These are phyloP conservation scores for Pedicia rivosa DNA, from an alignment of 2,888 invertebrate species.

Conservation along the genomic window DNA sequence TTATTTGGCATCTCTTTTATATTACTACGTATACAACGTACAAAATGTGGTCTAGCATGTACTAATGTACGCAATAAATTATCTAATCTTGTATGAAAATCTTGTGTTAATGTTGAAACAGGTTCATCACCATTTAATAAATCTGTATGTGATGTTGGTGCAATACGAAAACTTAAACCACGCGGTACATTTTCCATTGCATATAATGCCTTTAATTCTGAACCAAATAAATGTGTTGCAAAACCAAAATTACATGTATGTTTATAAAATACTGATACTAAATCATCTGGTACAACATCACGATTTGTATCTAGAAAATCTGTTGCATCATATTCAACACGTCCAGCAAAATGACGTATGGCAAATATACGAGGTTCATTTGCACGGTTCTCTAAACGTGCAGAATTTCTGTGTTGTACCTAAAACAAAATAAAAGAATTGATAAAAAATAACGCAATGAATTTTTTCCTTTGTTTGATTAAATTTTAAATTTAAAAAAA, in stretches of 20 bases:
- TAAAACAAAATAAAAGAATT: too few species aligned
- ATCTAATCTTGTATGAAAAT: conserved; percentile 87
- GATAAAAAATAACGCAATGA: too few species aligned
- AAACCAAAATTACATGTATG: conserved; percentile 93
- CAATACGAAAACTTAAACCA: conserved; percentile 73
- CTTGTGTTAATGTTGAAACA: conserved; percentile 80
- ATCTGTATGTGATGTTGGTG: conserved; percentile 75
- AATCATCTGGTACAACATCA: conserved; percentile 81
- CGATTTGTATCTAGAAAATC: conserved; percentile 85
- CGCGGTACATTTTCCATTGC: conserved; percentile 56
- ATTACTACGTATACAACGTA: conserved; percentile 83
- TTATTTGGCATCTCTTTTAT: conserved; percentile 61
- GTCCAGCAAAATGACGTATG: conserved; percentile 79
- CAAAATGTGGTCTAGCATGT: conserved; percentile 88
- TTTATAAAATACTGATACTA: conserved; percentile 84
- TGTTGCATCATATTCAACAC: conserved; percentile 75
- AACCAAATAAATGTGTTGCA: conserved; percentile 87
- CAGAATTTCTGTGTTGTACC: conserved; percentile 65
- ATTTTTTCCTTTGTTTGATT: too few species aligned
- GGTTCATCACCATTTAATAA: conserved; percentile 70
- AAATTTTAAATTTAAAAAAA: too few species aligned
- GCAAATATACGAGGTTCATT: conserved; percentile 69
- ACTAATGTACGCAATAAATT: conserved; percentile 81
- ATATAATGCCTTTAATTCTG: conserved; percentile 72
- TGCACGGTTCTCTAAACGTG: conserved; percentile 51